These are phyloP conservation scores for Ammospiza caudacuta DNA, from an alignment of 2,113 vertebrate genomes.

Conservation along the genomic window DNA sequence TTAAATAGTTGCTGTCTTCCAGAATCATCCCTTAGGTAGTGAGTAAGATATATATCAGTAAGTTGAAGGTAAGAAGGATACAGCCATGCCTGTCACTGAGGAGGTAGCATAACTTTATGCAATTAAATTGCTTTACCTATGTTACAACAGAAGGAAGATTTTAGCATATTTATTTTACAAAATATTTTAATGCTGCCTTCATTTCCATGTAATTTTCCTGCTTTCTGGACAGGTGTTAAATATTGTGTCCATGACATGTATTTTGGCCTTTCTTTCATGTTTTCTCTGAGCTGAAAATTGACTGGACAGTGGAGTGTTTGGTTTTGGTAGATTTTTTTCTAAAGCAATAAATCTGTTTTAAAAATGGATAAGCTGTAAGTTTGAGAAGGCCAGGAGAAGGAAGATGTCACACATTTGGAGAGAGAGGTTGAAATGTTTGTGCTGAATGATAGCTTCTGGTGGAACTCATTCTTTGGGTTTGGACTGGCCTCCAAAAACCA, in stretches of 20 bases:
- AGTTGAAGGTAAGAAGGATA: not conserved
- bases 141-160: not conserved
- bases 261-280: not conserved
- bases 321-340: not conserved
- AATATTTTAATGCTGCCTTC: not conserved
- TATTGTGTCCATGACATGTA: not conserved
- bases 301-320: not conserved
- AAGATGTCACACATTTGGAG: not conserved
- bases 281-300: not conserved
- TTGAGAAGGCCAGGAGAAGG: not conserved
- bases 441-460: not conserved
- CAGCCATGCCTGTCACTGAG: not conserved
- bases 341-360: not conserved
- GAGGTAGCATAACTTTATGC: not conserved
- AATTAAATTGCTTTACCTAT: not conserved
- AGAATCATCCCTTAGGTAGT: not conserved
- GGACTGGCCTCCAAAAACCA: not conserved
- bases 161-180: not conserved
- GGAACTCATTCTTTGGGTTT: not conserved
- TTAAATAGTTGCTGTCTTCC: conserved; percentile 34
- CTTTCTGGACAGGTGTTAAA: not conserved
- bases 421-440: not conserved
- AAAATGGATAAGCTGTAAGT: not conserved
- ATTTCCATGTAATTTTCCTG: not conserved
- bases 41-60: not conserved